Evolutionary conservation across 2,113 vertebrate genomes (phyloP).

Genomic region (Campylorhamphus procurvoides): DNA sequence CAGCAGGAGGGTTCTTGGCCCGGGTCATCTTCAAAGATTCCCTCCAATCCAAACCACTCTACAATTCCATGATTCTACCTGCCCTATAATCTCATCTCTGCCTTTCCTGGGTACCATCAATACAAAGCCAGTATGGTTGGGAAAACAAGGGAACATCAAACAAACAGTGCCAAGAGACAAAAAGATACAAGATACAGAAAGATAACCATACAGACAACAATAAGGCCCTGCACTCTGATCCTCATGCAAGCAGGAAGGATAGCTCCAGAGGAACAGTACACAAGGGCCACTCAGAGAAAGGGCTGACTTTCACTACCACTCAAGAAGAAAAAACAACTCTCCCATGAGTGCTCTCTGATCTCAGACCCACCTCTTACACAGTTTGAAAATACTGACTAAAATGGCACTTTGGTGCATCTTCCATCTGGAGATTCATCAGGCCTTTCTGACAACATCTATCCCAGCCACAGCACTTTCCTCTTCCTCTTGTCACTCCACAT

Average conservation of each 20-base stretch:
- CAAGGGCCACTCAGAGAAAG: not conserved
- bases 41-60: not conserved
- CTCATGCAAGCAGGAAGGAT: rapidly evolving
- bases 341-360: not conserved
- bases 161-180: not conserved
- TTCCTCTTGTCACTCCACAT: not conserved
- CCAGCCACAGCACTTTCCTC: not conserved
- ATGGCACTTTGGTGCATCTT: not conserved
- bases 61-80: not conserved
- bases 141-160: not conserved
- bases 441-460: not conserved
- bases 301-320: not conserved
- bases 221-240: not conserved
- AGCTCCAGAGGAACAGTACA: not conserved
- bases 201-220: not conserved
- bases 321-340: not conserved
- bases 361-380: not conserved
- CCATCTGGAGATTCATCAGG: not conserved
- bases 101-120: not conserved
- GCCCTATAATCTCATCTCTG: not conserved
- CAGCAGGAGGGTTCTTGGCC: not conserved
- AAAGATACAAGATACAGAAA: not conserved
- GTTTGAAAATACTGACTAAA: not conserved
- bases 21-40: not conserved
- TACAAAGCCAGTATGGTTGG: not conserved